Conservation (phyloP, 2,888 invertebrate species). For the Dryobota labecula region DNA sequence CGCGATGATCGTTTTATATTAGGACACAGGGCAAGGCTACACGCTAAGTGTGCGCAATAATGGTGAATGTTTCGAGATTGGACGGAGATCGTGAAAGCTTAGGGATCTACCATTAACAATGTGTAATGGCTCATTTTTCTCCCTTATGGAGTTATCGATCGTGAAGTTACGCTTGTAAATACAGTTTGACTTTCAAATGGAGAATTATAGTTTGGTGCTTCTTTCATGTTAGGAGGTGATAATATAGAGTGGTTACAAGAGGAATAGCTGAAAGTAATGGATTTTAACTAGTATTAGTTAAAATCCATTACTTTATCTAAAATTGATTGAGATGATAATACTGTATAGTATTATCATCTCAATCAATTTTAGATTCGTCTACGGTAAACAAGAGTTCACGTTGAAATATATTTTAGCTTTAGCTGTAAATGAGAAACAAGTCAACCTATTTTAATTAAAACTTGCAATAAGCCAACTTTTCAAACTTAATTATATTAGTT, state of each 20-base stretch:
- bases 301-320: too few species aligned
- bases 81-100: constrained; percentile 54
- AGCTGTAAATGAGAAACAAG: constrained; percentile 31
- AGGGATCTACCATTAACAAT: constrained; percentile 40
- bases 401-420: constrained; percentile 13
- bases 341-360: neutral
- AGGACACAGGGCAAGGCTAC: constrained; percentile 3
- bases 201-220: constrained; percentile 21
- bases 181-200: constrained; percentile 49
- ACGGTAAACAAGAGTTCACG: constrained; percentile 9
- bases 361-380: neutral
- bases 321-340: too few species aligned
- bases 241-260: constrained; percentile 5
- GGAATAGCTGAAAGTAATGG: neutral
- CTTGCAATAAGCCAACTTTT: constrained; percentile 37
- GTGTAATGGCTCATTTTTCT: constrained; percentile 56
- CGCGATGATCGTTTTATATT: neutral
- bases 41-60: constrained; percentile 28
- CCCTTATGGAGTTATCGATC: constrained; percentile 34
- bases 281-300: too few species aligned
- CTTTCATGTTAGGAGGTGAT: constrained; percentile 18
- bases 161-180: constrained; percentile 29
- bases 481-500: constrained; percentile 47
- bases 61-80: constrained; percentile 48
- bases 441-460: constrained; percentile 46